Evolutionary conservation across 2,113 vertebrate species (phyloP), one percentile per base, ranked within the genome.

Genomic region (Nothobranchius furzeri): DNA sequence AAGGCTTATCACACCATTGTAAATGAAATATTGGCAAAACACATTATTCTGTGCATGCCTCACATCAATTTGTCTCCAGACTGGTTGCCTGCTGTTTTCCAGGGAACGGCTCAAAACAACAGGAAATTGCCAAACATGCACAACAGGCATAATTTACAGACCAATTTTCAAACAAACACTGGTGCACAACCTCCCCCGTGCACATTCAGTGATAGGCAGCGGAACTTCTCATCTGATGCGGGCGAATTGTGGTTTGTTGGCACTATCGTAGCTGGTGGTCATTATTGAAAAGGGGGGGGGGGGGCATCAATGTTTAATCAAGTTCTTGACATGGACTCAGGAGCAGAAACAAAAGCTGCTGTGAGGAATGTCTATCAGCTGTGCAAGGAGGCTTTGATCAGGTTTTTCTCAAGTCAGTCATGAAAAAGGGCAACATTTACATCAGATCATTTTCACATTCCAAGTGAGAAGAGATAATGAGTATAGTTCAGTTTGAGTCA

Each of bases 251-350:
- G 50, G 56, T 61, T 56, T n/a, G 40, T 49, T 59, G 24, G 36
- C 35, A 60, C 61, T 64, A 48, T 62, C 62, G 47, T 66, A 45
- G 67, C 69, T 70, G 57, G 50, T 66, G 63, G 72, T 80, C 69
- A 79, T 78, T 78, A 82, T 82, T 65, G 78, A 60, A 30, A 30
- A 30, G 4, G 30, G 30, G 30, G 25, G 25, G 59, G 70, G 60
- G 62, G 68, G 61, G 81, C 86, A 91, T 91, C 89, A 83, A 86
- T 90, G 79, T 60, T 72, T 64, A 87, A 90, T 91, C 85, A 86
- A 78, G 85, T 73, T 49, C 56, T 15, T 25, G 64, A 78, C 70
- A 4, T 24, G 30, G 42, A 66, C 58, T 53, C 14, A 2, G 51
- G 6, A 58, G 57, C 55, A 47, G 60, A 79, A 55, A 42, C 15